A percentile compares a stretch with the other conserved stretches of the same genome.
These are phyloP conservation scores for Tipula unca DNA, from an alignment of 2,888 invertebrate species.

Conservation along the genomic window DNA sequence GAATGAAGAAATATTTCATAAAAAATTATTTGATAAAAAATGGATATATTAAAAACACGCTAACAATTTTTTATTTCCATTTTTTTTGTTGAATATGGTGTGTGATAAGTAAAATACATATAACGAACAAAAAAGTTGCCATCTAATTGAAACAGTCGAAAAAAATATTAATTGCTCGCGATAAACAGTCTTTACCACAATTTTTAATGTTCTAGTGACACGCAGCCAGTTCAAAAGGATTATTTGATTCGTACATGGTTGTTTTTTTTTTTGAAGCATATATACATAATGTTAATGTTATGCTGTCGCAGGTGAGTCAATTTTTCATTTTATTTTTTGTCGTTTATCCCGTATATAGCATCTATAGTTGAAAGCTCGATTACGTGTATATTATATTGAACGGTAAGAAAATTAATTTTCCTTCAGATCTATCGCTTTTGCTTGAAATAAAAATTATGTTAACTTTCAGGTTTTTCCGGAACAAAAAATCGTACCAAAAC, in stretches of 20 bases:
- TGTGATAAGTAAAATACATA: background rate
- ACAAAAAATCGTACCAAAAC: background rate
- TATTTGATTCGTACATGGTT: background rate
- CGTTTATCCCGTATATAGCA: background rate
- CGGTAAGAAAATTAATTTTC: background rate
- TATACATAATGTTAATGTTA: background rate
- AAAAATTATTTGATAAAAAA: background rate
- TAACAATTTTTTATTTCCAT: background rate
- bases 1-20: background rate
- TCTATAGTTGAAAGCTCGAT: background rate
- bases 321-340: background rate
- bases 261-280: background rate
- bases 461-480: background rate
- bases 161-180: background rate
- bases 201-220: background rate
- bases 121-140: background rate
- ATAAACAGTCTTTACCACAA: conserved; percentile 8
- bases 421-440: background rate
- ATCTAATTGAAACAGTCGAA: conserved; percentile 14
- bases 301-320: background rate
- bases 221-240: background rate
- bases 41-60: background rate
- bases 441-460: background rate
- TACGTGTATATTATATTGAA: background rate
- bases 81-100: background rate